These are phyloP conservation scores for Holotrichia oblita DNA, from an alignment of 1,140 invertebrate species.

Conservation along the genomic window DNA sequence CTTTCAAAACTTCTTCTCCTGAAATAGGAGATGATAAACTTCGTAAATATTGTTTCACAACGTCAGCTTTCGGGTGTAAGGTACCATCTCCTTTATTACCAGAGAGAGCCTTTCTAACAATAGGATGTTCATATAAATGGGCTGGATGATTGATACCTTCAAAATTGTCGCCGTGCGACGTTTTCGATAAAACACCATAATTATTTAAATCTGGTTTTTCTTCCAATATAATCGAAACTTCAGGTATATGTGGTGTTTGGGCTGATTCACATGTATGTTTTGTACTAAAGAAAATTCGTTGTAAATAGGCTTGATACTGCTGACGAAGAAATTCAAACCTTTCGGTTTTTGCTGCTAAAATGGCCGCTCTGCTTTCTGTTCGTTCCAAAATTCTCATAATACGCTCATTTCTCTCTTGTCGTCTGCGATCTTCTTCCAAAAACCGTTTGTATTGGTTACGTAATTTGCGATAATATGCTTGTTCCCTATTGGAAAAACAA, in stretches of 20 bases:
- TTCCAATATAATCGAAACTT: background rate
- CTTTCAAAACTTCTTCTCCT: slow-evolving; percentile 27
- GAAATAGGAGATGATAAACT: slow-evolving; percentile 9
- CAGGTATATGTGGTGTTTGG: background rate
- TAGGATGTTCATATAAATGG: slow-evolving; percentile 30
- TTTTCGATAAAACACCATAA: background rate
- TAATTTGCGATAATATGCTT: slow-evolving; percentile 61
- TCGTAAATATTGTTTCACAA: slow-evolving; percentile 28
- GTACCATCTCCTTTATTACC: background rate
- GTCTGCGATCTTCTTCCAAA: slow-evolving; percentile 67
- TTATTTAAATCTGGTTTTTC: background rate
- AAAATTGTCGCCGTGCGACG: background rate
- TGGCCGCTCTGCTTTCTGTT: slow-evolving; percentile 66
- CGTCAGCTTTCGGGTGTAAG: background rate
- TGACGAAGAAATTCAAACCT: slow-evolving; percentile 64
- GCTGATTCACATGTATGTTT: background rate
- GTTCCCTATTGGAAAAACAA: slow-evolving; percentile 48
- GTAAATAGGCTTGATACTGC: slow-evolving; percentile 53
- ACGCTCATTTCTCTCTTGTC: slow-evolving; percentile 69
- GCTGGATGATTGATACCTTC: background rate
- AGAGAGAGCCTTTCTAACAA: slow-evolving; percentile 4
- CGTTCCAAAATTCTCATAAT: slow-evolving; percentile 66
- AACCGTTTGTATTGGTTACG: slow-evolving; percentile 69
- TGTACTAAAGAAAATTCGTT: slow-evolving; percentile 38
- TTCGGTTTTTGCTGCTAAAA: slow-evolving; percentile 69